Percentiles rank a stretch among this genome's conserved stretches.
phyloP scores from a whole-genome alignment of 2,113 vertebrate genomes.

The Tenebrosternarchus preto region DNA sequence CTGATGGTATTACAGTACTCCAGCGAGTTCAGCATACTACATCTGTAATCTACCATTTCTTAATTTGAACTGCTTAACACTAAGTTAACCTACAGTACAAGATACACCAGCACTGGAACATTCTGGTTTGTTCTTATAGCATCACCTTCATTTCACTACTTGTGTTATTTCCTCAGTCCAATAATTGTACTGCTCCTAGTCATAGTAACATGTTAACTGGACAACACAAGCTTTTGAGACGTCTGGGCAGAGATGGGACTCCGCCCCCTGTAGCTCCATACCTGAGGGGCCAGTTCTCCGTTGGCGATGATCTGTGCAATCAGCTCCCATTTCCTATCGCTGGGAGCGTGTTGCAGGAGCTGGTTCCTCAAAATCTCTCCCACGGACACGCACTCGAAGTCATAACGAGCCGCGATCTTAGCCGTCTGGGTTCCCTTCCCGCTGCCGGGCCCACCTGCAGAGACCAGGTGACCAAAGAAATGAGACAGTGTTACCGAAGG shows the following conservation, averaged over 20 bases:
- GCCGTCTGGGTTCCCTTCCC: conserved; percentile 72
- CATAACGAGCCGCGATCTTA: conserved; percentile 65
- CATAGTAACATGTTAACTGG: too few species aligned
- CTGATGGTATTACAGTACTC: too few species aligned
- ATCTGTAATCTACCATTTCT: too few species aligned
- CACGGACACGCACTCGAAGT: conserved; percentile 65
- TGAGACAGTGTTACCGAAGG: not conserved
- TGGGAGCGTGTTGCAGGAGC: conserved; percentile 66
- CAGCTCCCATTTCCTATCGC: conserved; percentile 72
- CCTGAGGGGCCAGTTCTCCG: conserved; percentile 60
- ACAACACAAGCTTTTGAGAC: too few species aligned
- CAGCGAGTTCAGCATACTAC: too few species aligned
- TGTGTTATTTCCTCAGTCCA: too few species aligned
- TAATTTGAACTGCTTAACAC: too few species aligned
- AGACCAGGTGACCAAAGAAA: conserved; percentile 22
- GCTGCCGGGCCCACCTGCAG: conserved; percentile 70
- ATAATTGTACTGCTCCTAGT: too few species aligned
- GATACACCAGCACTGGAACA: too few species aligned
- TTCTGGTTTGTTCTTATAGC: too few species aligned
- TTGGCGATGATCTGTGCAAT: conserved; percentile 74
- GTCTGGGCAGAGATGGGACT: not conserved
- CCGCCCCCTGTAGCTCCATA: conserved; percentile 3
- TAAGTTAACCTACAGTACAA: too few species aligned
- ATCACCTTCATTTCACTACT: too few species aligned
- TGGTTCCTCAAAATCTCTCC: conserved; percentile 71